Evolutionary conservation across 2,888 invertebrate species (phyloP), one percentile per base, ranked within the genome.

Genomic region (Chirona hameri): DNA sequence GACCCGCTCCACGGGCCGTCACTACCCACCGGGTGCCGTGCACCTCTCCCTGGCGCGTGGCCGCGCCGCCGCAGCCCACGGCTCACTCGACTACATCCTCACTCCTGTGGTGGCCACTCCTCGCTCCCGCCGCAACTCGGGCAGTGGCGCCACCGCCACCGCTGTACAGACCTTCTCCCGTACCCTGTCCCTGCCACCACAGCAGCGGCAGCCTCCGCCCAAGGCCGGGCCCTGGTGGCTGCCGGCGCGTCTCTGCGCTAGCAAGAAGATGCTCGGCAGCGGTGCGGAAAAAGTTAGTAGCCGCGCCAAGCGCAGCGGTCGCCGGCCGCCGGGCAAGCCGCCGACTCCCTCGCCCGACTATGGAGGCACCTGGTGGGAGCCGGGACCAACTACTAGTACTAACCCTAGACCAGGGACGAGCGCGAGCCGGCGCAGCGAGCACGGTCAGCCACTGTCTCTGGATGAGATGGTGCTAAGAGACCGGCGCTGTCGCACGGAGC

Each of bases 181-280:
- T 24, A 76, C 76, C 39, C 76, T 76, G 24, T 76, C 76, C 24
- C 46, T 76, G 10, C 76, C 76, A 9, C 76, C 76, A 10, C 76
- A 39, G 39, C 76, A 76, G 76, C 39, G 76, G 3, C 46, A 27
- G 72, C 3, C 76, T 18, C 46, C 24, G 24, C 46, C 24, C 76
- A 72, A 72, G 10, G 76, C 76, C 24, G 76, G 76, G 10, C 76
- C 46, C 76, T 76, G 76, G 76, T 76, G 76, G 76, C 76, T 76
- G 76, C 76, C 76, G 46, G 76, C 76, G 39, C 27, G 27, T 2
- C 76, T 76, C 76, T 2, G 76, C 3, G 39, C 39, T 46, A 39
- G 46, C 76, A 76, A 24, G 76, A 76, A 76, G 46, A 46, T 46
- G 24, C 76, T 76, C 21, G 14, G 39, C 24, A 46, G 46, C 18